A percentile compares a stretch with the other conserved stretches of the same genome.
These are phyloP conservation scores for Hetaerina titia DNA, from an alignment of 2,888 invertebrate genomes.

Conservation along the genomic window DNA sequence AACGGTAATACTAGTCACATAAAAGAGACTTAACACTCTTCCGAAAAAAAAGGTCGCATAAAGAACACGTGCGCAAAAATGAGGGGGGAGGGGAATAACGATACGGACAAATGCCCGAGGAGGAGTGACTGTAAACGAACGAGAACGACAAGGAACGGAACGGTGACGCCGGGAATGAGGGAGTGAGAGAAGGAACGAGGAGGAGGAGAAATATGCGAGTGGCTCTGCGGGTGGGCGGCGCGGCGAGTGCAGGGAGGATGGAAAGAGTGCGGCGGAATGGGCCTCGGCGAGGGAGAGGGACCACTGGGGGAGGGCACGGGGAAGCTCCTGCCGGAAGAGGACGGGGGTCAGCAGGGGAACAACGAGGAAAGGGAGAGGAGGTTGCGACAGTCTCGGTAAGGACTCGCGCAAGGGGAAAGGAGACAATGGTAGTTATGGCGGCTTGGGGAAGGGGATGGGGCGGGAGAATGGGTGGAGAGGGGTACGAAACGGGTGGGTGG, in stretches of 20 bases:
- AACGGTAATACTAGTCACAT: constrained; percentile 30
- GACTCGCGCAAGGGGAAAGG: background rate
- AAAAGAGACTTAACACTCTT: constrained; percentile 27
- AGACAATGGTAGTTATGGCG: background rate
- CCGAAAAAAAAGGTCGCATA: constrained; percentile 2
- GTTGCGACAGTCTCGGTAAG: background rate
- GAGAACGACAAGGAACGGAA: background rate
- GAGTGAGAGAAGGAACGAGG: background rate
- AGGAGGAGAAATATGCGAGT: background rate
- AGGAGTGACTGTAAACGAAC: background rate
- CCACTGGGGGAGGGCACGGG: background rate
- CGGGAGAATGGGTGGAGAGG: background rate
- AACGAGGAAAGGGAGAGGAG: background rate
- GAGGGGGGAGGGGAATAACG: background rate
- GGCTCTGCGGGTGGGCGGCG: too few relatives aligned
- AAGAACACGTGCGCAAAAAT: constrained; percentile 16
- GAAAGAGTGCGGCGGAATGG: too few relatives aligned
- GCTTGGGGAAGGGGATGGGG: background rate
- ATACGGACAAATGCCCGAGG: background rate
- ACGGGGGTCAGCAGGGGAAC: too few relatives aligned
- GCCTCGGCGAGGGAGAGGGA: background rate
- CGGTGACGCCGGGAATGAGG: background rate
- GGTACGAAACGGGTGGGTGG: too few relatives aligned
- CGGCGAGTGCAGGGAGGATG: too few relatives aligned
- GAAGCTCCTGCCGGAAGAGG: too few relatives aligned